Base-by-base conservation (phyloP, 2,113 vertebrate genomes). In the Haemorhous mexicanus region DNA sequence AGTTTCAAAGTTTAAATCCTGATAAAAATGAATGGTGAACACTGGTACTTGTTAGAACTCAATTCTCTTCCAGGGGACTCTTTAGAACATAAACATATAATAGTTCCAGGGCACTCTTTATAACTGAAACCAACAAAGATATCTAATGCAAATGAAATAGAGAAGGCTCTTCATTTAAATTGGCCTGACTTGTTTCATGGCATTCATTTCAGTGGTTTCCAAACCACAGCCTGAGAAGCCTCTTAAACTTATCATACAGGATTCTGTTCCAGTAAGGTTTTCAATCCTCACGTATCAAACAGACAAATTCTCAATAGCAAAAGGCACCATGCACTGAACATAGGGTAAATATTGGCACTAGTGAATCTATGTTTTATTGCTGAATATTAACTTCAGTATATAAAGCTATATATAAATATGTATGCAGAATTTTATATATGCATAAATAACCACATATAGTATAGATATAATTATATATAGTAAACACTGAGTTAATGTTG, bases 201-300 rank as follows among this genome's bases (percentile, higher is more conserved):
- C 23, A 81, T 93, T 92, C 3, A 62, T 91, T 95, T 82, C 55
- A 91, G 39, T 67, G 66, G 50, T 93, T 94, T 95, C 63, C 27
- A 87, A 79, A 93, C 70, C 63, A 89, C 82, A 93, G 43, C n/a
- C 43, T 76, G 46, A 93, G 78, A 94, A 91, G 13, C 26, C 21
- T 90, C 55, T 50, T 76, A 72, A 81, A 91, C 17, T 78, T 67
- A 76, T 52, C 12, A 32, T 66, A 35, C 9, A 63, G 41, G 35
- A 82, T 87, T 73, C 53, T 63, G 17, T 76, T 85, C 59, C 59
- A 82, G 39, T 50, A 28, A 79, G 33, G 7, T 27, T 95, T 91
- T 89, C 62, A 79, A 66, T 85, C 16, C 58, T 53, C 47, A 28
- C 6, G 4, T 64, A 89, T 91, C 26, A 66, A 73, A 77, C 21